A percentile compares a stretch with the other conserved stretches of the same genome.
These are phyloP conservation scores for Theodoxus fluviatilis DNA, from an alignment of 2,888 invertebrate genomes.

Conservation along the genomic window DNA sequence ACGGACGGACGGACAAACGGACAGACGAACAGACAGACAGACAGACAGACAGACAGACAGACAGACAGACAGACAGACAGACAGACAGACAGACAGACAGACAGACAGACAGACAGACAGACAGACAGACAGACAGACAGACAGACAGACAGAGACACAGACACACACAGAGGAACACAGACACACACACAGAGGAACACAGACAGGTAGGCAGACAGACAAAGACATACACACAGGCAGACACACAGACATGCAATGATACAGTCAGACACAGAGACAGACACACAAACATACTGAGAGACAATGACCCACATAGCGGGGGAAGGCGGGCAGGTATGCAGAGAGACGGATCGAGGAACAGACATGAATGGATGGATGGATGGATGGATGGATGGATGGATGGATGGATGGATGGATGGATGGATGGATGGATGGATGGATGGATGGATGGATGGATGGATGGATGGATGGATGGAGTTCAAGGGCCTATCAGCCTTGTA, in stretches of 20 bases:
- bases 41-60: conserved; percentile 15
- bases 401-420: too few species aligned
- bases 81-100: background rate
- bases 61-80: background rate
- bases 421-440: too few species aligned
- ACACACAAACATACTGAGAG: background rate
- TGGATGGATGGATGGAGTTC: too few species aligned
- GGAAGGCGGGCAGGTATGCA: too few species aligned
- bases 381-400: too few species aligned
- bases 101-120: background rate
- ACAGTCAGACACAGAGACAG: background rate
- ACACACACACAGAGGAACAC: background rate
- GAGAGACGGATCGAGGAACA: too few species aligned
- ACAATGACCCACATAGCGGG: too few species aligned
- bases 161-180: background rate
- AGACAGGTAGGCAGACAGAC: background rate
- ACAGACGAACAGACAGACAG: background rate
- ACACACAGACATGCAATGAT: background rate
- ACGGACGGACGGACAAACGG: background rate
- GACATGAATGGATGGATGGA: too few species aligned
- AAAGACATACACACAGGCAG: background rate
- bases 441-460: too few species aligned
- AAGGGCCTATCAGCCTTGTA: too few species aligned
- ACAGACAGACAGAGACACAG: background rate
- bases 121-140: background rate